These are phyloP conservation scores for Cryptocheilus praepositus DNA, from an alignment of 2,888 invertebrate species.

Conservation along the genomic window DNA sequence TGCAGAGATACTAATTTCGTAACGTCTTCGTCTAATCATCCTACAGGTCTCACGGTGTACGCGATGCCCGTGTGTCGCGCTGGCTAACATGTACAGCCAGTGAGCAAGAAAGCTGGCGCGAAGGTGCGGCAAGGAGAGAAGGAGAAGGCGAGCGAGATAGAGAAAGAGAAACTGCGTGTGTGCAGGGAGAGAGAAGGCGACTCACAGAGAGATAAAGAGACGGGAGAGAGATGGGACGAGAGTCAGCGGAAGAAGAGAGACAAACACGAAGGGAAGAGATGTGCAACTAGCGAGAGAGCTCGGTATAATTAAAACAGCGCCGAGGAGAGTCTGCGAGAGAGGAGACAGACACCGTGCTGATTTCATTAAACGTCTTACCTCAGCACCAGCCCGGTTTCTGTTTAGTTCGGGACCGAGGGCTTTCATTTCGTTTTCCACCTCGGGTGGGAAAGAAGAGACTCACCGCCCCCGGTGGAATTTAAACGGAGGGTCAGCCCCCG, in stretches of 20 bases:
- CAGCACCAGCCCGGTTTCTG: constrained; percentile 45
- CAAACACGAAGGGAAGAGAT: constrained; percentile 41
- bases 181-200: constrained; percentile 24
- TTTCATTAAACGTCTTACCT: constrained; percentile 62
- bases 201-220: constrained; percentile 23
- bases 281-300: constrained; percentile 54
- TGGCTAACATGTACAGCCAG: not conserved
- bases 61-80: constrained; percentile 14
- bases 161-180: constrained; percentile 11
- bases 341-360: constrained; percentile 59
- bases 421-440: constrained; percentile 43
- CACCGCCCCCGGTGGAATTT: constrained; percentile 12
- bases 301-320: constrained; percentile 59
- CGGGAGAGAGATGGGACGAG: constrained; percentile 26
- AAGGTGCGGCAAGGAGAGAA: constrained; percentile 12
- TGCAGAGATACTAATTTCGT: constrained; percentile 64
- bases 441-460: constrained; percentile 18
- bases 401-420: constrained; percentile 39
- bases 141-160: not conserved
- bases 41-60: constrained; percentile 60
- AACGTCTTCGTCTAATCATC: constrained; percentile 65
- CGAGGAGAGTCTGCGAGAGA: constrained; percentile 54
- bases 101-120: not conserved
- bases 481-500: constrained; percentile 6
- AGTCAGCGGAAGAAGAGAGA: constrained; percentile 24